A percentile compares a stretch with the other conserved stretches of the same genome.
Evolutionary conservation across 2,113 vertebrate genomes (phyloP).

Genomic region (Erinaceus europaeus): DNA sequence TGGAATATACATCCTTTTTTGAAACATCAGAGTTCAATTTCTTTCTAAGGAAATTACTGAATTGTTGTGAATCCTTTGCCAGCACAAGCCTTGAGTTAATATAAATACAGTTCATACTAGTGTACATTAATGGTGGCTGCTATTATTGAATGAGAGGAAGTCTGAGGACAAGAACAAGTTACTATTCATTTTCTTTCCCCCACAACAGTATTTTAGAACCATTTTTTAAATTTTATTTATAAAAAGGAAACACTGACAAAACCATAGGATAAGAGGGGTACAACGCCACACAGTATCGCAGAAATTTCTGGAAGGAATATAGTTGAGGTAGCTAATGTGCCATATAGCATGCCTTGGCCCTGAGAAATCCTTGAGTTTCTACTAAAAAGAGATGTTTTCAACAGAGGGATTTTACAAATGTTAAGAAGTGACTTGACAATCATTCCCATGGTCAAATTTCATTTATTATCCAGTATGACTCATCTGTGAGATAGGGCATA

Average conservation of each 20-base stretch:
- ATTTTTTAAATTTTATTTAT: no score
- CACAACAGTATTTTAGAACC: not conserved
- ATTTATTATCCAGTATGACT: not conserved
- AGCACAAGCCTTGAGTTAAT: not conserved
- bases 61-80: not conserved
- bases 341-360: not conserved
- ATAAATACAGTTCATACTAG: not conserved
- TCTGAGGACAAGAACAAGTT: not conserved
- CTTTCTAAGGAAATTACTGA: not conserved
- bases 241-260: no score
- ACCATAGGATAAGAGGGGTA: no score
- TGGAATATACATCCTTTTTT: no score
- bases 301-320: conserved; percentile 23
- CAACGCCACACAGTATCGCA: not conserved
- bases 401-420: not conserved
- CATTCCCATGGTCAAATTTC: not conserved
- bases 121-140: no score
- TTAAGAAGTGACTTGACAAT: not conserved
- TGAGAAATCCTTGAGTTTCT: not conserved
- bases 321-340: not conserved
- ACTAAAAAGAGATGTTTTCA: not conserved
- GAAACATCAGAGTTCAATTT: not conserved
- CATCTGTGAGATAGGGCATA: not conserved
- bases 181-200: not conserved
- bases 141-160: no score